Evolutionary conservation across 2,113 vertebrate species (phyloP), one percentile per base, ranked within the genome.

Genomic region (Gasterosteus nipponicus): DNA sequence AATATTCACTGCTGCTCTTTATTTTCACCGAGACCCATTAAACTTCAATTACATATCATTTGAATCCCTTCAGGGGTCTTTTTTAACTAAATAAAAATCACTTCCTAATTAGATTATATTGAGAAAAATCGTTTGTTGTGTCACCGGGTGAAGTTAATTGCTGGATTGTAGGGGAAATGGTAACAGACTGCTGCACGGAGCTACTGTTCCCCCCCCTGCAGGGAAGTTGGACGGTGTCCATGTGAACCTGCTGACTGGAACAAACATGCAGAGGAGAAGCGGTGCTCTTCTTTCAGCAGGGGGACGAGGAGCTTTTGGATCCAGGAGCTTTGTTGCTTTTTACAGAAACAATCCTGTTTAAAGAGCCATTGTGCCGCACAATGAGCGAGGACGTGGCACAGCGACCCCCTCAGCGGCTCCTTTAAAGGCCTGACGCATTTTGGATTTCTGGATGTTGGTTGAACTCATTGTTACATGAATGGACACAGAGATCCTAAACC

Each of bases 231-330:
- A 89, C 6, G 73, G 42, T 19, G 19, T 89, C 91, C 88, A 89
- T 10, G 57, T 78, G 70, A 87, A 89, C 91, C 89, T 91, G 89
- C 88, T 87, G 86, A 87, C 84, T 87, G 83, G 77, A 89, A 89
- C 72, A 18, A 86, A 62, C 77, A 67, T 46, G 65, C 72, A 82
- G 71, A 82, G 77, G 62, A 69, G 82, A 83, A 56, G 77, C 72
- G 42, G 51, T 14, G 29, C 80, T 88, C 70, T 71, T 82, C 75
- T 74, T 77, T 75, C 71, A 70, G 63, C 72, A 19, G 0, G 18
- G 51, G 69, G 72, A 82, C 7, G 49, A 53, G 66, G 71, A 42
- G 58, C 75, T 76, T 75, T 81, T 78, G 62, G 74, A 73, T 78
- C 54, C 65, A 61, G 51, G 57, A 46, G 70, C 71, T 66, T 76